phyloP scores from a whole-genome alignment of 2,888 invertebrate species.

The Matsumyia berberina region DNA sequence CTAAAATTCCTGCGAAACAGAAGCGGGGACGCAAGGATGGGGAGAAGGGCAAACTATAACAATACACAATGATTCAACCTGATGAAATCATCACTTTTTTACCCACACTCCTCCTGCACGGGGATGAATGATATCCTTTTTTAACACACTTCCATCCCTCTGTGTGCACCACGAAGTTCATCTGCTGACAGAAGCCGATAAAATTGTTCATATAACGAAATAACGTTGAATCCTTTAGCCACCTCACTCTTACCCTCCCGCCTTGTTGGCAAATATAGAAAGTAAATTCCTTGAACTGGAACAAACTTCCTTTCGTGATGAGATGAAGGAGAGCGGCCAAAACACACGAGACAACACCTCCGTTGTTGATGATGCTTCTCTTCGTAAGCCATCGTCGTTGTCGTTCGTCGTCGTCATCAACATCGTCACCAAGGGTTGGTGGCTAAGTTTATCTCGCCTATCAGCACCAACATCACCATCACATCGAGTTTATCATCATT shows the following conservation, averaged over 20 bases:
- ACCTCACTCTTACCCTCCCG: too few relatives aligned
- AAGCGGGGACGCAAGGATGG: slow-evolving; percentile 30
- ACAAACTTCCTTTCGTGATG: slow-evolving; percentile 51
- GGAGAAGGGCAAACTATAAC: slow-evolving; percentile 49
- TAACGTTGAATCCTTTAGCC: slow-evolving; percentile 41
- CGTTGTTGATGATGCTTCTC: slow-evolving; percentile 1
- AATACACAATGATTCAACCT: slow-evolving; percentile 64
- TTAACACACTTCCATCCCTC: not conserved
- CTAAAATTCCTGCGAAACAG: not conserved
- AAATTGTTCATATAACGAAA: slow-evolving; percentile 61
- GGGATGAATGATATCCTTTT: slow-evolving; percentile 36
- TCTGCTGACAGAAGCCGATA: slow-evolving; percentile 71
- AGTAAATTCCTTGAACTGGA: slow-evolving; percentile 62
- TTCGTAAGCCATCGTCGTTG: slow-evolving; percentile 16
- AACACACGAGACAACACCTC: slow-evolving; percentile 30
- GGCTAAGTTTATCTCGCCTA: slow-evolving; percentile 22
- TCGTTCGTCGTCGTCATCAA: slow-evolving; percentile 13
- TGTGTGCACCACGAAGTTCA: slow-evolving; percentile 57
- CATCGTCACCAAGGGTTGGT: not conserved
- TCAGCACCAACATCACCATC: slow-evolving; percentile 57
- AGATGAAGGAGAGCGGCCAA: not conserved
- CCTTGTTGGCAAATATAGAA: slow-evolving; percentile 45
- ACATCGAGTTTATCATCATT: slow-evolving; percentile 69
- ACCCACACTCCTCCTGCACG: slow-evolving; percentile 29
- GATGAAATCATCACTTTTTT: slow-evolving; percentile 72